Percentiles rank a stretch among this genome's conserved stretches.
phyloP scores from a whole-genome alignment of 2,797 vertebrate species.

The Pempheris klunzingeri region DNA sequence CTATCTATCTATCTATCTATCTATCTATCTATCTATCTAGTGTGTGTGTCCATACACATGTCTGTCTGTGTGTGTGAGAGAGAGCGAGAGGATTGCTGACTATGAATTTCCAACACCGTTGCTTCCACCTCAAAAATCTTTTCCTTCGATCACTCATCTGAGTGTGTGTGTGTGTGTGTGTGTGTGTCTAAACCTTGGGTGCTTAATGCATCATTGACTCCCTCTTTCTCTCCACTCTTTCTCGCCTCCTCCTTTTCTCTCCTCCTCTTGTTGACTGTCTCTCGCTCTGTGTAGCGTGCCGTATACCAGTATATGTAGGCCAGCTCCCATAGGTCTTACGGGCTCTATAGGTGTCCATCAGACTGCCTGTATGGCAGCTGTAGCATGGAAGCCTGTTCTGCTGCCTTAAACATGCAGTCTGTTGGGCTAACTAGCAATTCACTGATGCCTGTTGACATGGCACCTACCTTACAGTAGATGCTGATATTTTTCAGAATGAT shows the following conservation, averaged over 20 bases:
- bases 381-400: constrained; percentile 26
- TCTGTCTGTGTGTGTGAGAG: neutral
- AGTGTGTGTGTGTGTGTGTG: constrained; percentile 17
- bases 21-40: too few relatives aligned
- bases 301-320: constrained; percentile 58
- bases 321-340: constrained; percentile 65
- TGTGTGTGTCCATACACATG: constrained; percentile 18
- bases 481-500: neutral
- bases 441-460: constrained; percentile 12
- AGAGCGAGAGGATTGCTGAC: constrained; percentile 35
- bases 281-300: constrained; percentile 18
- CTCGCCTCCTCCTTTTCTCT: constrained; percentile 14
- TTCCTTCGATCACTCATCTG: constrained; percentile 14
- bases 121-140: constrained; percentile 36
- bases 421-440: constrained; percentile 38
- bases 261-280: constrained; percentile 21
- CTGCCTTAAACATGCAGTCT: constrained; percentile 22
- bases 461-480: neutral
- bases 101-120: constrained; percentile 19
- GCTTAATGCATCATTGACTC: constrained; percentile 29
- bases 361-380: constrained; percentile 54
- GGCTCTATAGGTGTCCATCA: constrained; percentile 59
- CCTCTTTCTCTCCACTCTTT: constrained; percentile 2
- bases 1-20: too few relatives aligned
- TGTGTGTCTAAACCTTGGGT: constrained; percentile 20